These are phyloP conservation scores for Hololepta plana DNA, from an alignment of 2,888 invertebrate genomes.

Conservation along the genomic window DNA sequence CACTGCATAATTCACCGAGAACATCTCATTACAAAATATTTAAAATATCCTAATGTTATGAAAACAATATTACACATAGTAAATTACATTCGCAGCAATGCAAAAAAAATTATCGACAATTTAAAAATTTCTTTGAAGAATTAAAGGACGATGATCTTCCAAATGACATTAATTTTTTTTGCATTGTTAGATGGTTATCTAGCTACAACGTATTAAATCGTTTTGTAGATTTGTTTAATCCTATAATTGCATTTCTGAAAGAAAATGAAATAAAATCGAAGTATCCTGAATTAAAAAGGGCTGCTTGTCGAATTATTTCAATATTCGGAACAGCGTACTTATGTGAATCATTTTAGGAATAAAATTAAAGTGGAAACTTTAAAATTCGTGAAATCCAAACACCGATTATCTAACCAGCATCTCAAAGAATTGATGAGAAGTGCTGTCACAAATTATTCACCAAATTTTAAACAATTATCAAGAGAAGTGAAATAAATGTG, in stretches of 20 bases:
- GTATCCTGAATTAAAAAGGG: too few species aligned
- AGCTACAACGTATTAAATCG: conserved; percentile 10
- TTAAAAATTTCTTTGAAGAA: conserved; percentile 10
- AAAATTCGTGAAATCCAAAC: conserved; percentile 12
- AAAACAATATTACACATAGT: conserved; percentile 9
- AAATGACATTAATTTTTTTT: conserved; percentile 9
- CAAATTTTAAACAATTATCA: conserved; percentile 10
- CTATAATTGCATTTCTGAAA: conserved; percentile 10
- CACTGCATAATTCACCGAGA: conserved; percentile 7
- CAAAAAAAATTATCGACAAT: conserved; percentile 10
- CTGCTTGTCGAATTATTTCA: too few species aligned
- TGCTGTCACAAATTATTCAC: conserved; percentile 10
- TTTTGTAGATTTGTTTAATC: conserved; percentile 9
- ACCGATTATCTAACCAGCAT: conserved; percentile 11
- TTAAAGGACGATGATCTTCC: conserved; percentile 9
- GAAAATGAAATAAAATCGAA: conserved; percentile 9
- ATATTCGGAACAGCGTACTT: too few species aligned
- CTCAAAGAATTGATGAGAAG: conserved; percentile 10
- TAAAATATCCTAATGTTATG: conserved; percentile 9
- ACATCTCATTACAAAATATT: conserved; percentile 9
- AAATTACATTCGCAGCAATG: conserved; percentile 9
- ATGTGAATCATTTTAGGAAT: conserved; percentile 10
- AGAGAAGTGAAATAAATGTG: conserved; percentile 9
- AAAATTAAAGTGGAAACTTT: too few species aligned
- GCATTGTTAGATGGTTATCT: conserved; percentile 9